phyloP scores from a whole-genome alignment of 2,113 vertebrate genomes.

The Apteryx owenii region DNA sequence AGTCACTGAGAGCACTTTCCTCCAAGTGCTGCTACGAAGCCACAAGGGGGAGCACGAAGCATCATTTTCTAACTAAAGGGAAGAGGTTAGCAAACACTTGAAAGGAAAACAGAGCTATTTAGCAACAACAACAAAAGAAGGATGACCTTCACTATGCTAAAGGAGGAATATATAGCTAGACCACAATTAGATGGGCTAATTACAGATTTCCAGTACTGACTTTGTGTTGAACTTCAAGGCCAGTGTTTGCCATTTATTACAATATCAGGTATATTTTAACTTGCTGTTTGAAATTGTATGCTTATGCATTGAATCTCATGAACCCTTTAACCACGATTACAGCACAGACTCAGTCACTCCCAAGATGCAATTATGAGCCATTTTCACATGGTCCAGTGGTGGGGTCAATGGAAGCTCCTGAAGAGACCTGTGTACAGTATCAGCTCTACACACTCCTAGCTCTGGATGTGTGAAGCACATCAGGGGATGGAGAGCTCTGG shows the following conservation, averaged over 20 bases:
- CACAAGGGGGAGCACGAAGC: slow-evolving; percentile 31
- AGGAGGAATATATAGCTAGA: neutral
- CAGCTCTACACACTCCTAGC: neutral
- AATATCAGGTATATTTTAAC: neutral
- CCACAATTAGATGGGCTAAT: neutral
- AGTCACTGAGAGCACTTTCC: neutral
- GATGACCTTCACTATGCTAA: neutral
- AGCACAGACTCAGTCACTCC: neutral
- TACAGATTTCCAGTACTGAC: neutral
- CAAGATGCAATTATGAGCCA: fast-evolving
- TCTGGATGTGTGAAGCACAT: neutral
- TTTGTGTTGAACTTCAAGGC: neutral
- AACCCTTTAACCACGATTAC: neutral
- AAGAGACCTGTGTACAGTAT: neutral
- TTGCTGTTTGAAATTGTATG: no score
- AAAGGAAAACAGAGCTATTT: neutral
- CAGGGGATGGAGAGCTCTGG: no score
- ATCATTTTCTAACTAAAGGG: neutral
- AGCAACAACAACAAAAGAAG: neutral
- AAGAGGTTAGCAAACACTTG: neutral
- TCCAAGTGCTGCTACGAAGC: neutral
- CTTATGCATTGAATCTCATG: neutral
- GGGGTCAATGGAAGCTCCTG: neutral
- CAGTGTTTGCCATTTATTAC: neutral
- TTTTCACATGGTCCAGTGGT: neutral